Evolutionary conservation across 1,140 invertebrate genomes (phyloP).

Genomic region (Rhyacophila brunnea): DNA sequence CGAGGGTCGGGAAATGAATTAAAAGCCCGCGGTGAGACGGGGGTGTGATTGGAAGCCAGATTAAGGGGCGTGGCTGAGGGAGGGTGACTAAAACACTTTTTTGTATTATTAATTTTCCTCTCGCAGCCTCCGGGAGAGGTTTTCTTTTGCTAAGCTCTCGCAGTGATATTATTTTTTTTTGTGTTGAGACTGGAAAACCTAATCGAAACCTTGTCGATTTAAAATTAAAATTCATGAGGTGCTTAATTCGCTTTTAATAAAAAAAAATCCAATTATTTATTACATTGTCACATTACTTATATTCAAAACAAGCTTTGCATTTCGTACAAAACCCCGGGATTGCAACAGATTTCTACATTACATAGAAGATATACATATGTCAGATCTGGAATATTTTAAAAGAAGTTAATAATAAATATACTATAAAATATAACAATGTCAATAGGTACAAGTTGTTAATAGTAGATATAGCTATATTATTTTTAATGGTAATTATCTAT

Average conservation of each 20-base stretch:
- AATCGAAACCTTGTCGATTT: slow-evolving; percentile 7
- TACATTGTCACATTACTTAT: no score
- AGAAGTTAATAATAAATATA: no score
- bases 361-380: no score
- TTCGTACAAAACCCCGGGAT: no score
- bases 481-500: no score
- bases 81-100: slow-evolving; percentile 7
- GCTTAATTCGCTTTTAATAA: slow-evolving; percentile 1
- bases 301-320: no score
- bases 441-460: no score
- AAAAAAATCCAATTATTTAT: slow-evolving; percentile 1
- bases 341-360: no score
- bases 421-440: no score
- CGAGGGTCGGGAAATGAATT: slow-evolving; percentile 29
- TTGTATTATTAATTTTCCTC: slow-evolving; percentile 17
- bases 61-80: slow-evolving; percentile 20
- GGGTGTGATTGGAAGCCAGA: slow-evolving; percentile 35
- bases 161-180: slow-evolving; percentile 26
- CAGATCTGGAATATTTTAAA: no score
- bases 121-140: slow-evolving; percentile 3
- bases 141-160: slow-evolving; percentile 15
- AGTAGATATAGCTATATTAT: no score
- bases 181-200: slow-evolving; percentile 10
- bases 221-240: slow-evolving; percentile 28
- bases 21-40: slow-evolving; percentile 19